These are phyloP conservation scores for Colletes latitarsis DNA, from an alignment of 1,140 invertebrate species.

Conservation along the genomic window DNA sequence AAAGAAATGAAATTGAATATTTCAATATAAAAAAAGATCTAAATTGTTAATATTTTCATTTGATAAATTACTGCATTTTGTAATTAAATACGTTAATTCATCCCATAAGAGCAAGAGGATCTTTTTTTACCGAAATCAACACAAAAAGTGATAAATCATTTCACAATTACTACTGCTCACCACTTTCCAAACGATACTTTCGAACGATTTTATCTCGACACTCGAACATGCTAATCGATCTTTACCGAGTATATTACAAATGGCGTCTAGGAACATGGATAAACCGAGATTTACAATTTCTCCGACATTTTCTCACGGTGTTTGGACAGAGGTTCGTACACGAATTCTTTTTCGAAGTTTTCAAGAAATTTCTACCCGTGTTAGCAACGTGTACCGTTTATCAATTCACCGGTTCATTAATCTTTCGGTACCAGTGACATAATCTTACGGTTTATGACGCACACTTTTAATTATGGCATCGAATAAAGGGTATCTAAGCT, in stretches of 20 bases:
- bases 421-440: constrained; percentile 18
- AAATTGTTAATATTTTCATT: too few species aligned
- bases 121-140: too few species aligned
- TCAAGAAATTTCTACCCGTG: constrained; percentile 22
- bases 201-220: background rate
- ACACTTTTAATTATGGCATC: constrained; percentile 19
- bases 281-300: constrained; percentile 22
- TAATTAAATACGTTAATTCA: too few species aligned
- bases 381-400: constrained; percentile 4
- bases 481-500: constrained; percentile 29
- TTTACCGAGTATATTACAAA: background rate
- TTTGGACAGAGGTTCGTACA: background rate
- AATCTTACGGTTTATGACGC: constrained; percentile 27
- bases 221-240: background rate
- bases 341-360: background rate
- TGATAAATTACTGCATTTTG: too few species aligned
- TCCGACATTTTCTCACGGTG: constrained; percentile 13
- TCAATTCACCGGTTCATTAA: constrained; percentile 39
- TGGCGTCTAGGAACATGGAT: background rate
- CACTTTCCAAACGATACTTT: too few species aligned
- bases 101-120: too few species aligned
- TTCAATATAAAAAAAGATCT: too few species aligned
- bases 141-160: too few species aligned
- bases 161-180: too few species aligned
- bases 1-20: too few species aligned